Evolutionary conservation across 1,140 invertebrate genomes (phyloP).

Genomic region (Pararge aegeria): DNA sequence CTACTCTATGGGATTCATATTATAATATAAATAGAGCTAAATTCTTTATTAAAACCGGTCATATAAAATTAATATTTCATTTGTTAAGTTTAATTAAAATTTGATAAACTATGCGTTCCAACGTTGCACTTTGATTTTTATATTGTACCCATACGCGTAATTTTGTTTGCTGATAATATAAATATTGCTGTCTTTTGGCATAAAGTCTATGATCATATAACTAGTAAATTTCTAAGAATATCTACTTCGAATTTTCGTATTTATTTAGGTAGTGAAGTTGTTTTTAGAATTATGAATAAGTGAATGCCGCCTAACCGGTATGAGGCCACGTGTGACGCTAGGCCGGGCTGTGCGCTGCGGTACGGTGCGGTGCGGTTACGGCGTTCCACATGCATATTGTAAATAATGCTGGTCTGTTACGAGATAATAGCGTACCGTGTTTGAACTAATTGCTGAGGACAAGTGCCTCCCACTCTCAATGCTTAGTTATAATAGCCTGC

Average conservation of each 20-base stretch:
- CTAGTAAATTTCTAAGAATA: neutral
- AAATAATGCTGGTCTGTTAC: slow-evolving; percentile 21
- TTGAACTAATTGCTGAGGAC: slow-evolving; percentile 20
- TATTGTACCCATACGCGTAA: no score
- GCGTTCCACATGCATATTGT: slow-evolving; percentile 9
- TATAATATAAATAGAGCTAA: neutral
- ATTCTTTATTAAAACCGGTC: neutral
- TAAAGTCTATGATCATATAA: neutral
- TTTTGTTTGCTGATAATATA: no score
- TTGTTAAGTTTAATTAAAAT: no score
- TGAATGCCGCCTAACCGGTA: slow-evolving; percentile 1
- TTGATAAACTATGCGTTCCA: no score
- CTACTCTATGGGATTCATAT: neutral
- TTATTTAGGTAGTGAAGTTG: neutral
- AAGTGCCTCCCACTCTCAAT: slow-evolving; percentile 12
- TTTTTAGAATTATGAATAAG: slow-evolving; percentile 4
- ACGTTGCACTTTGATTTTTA: no score
- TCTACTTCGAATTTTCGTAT: neutral
- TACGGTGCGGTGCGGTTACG: neutral
- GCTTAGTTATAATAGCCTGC: slow-evolving; percentile 6
- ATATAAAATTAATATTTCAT: neutral
- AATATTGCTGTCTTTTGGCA: no score
- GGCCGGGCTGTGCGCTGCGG: no score
- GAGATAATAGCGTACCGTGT: slow-evolving; percentile 21
- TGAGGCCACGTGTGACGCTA: slow-evolving; percentile 12